Evolutionary conservation across 2,113 vertebrate genomes (phyloP).

Genomic region (Notiomystis cincta): DNA sequence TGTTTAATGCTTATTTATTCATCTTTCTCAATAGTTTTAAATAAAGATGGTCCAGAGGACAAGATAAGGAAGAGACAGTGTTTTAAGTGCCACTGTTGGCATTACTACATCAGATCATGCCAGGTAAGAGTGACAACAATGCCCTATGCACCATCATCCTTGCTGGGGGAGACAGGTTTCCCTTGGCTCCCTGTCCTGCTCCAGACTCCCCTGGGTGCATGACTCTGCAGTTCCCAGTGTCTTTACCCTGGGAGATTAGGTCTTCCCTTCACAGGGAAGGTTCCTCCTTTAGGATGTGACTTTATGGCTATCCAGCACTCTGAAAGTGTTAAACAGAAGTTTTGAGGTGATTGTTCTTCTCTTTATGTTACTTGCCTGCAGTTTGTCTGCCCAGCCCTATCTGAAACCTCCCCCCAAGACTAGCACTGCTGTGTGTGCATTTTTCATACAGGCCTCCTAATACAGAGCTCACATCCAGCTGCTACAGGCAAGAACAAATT

Average conservation of each 20-base stretch:
- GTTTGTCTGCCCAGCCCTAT: background rate
- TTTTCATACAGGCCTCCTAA: background rate
- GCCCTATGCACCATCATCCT: too few relatives aligned
- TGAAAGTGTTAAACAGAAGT: background rate
- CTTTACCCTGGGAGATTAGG: background rate
- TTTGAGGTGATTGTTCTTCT: background rate
- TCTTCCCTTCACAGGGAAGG: background rate
- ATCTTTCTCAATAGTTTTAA: background rate
- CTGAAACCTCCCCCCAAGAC: background rate
- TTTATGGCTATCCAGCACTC: background rate
- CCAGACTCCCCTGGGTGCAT: background rate
- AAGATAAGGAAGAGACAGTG: background rate
- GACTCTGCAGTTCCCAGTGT: background rate
- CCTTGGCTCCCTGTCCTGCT: background rate
- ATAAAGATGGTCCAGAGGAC: background rate
- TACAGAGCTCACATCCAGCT: conserved; percentile 7
- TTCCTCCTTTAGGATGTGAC: background rate
- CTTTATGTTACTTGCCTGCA: background rate
- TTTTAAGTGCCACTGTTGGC: background rate
- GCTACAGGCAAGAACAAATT: conserved; percentile 34
- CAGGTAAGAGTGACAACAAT: background rate
- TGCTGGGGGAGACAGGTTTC: background rate
- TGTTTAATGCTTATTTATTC: background rate
- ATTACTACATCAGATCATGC: background rate
- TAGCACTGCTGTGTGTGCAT: background rate